Evolutionary conservation across 1,140 invertebrate genomes (phyloP).

Genomic region (Listronotus bonariensis): DNA sequence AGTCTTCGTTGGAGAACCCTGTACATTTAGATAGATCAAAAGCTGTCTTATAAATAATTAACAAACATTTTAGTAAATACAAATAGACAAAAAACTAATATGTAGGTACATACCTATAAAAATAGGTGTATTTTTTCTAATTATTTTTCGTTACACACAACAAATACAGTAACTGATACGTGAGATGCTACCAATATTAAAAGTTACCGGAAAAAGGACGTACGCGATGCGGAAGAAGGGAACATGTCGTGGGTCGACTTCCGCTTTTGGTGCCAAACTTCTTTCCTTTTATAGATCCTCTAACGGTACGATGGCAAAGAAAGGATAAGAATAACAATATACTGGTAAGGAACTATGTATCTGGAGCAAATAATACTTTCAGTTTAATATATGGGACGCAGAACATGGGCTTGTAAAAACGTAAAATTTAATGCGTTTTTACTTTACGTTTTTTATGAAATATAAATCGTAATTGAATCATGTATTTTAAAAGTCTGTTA

Average conservation of each 20-base stretch:
- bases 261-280: constrained; percentile 18
- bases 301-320: constrained; percentile 5
- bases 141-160: neutral
- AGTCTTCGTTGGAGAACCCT: no score
- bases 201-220: constrained; percentile 9
- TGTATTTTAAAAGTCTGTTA: no score
- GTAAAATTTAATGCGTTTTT: no score
- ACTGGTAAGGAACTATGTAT: neutral
- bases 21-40: no score
- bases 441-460: no score
- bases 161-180: constrained; percentile 4
- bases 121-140: neutral
- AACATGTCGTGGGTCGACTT: constrained; percentile 16
- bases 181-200: constrained; percentile 7
- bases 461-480: no score
- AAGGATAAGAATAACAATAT: constrained; percentile 11
- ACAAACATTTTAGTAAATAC: no score
- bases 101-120: no score
- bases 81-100: no score
- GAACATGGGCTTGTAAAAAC: neutral
- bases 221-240: constrained; percentile 11
- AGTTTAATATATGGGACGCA: neutral
- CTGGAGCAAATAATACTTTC: no score
- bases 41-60: no score
- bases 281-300: constrained; percentile 16